A percentile compares a stretch with the other conserved stretches of the same genome.
These are phyloP conservation scores for Agrotis clavis DNA, from an alignment of 2,888 invertebrate genomes.

Conservation along the genomic window DNA sequence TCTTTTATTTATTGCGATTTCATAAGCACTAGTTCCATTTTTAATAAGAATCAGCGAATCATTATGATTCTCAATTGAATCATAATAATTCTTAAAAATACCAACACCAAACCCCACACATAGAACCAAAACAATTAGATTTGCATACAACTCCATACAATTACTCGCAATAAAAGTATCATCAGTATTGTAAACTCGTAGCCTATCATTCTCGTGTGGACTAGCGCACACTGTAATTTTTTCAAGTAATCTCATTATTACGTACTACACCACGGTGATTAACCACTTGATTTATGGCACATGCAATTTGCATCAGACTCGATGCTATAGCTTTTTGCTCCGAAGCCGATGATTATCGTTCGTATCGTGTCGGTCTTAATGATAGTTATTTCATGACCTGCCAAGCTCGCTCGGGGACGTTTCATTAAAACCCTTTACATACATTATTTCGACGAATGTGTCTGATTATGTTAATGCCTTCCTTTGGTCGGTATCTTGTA, in stretches of 20 bases:
- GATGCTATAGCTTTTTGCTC: conserved; percentile 88
- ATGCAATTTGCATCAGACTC: conserved; percentile 89
- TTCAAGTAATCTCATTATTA: conserved; percentile 90
- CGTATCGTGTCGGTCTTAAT: conserved; percentile 90
- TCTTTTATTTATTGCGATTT: conserved; percentile 10
- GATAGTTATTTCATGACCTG: conserved; percentile 90
- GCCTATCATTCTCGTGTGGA: conserved; percentile 76
- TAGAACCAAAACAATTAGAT: conserved; percentile 47
- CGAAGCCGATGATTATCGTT: conserved; percentile 89
- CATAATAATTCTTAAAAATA: conserved; percentile 14
- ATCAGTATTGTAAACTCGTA: conserved; percentile 71
- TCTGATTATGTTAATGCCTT: conserved; percentile 88
- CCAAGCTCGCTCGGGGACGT: conserved; percentile 87
- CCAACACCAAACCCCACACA: conserved; percentile 5
- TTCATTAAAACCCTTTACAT: conserved; percentile 89
- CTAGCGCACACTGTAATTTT: conserved; percentile 82
- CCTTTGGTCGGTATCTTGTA: conserved; percentile 82
- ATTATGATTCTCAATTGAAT: background rate
- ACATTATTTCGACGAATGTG: conserved; percentile 89
- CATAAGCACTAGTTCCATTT: background rate
- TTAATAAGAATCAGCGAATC: background rate
- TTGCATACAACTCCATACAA: conserved; percentile 51
- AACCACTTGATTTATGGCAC: conserved; percentile 89
- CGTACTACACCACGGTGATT: conserved; percentile 86
- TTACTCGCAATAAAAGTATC: conserved; percentile 64